A percentile compares a stretch with the other conserved stretches of the same genome.
Conservation (phyloP, 2,113 vertebrate genomes). For the Actenoides hombroni region DNA sequence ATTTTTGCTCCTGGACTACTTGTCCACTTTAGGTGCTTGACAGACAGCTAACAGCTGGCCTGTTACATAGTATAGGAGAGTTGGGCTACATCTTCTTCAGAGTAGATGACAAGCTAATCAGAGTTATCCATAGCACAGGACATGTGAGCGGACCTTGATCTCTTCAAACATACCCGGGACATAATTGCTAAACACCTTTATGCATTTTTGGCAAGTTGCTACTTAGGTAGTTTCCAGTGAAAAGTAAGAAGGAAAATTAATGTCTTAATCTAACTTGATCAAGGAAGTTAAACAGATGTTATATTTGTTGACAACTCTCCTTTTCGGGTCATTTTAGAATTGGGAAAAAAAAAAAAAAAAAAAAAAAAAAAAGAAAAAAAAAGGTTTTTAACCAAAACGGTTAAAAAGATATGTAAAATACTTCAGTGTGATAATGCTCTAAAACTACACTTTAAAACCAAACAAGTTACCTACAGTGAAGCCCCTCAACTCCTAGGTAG, state of each 20-base stretch:
- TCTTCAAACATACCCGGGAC: conserved; percentile 69
- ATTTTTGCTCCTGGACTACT: conserved; percentile 94
- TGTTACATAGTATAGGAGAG: conserved; percentile 82
- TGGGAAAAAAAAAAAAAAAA: background rate
- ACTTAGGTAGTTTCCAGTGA: conserved; percentile 69
- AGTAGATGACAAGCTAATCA: conserved; percentile 84
- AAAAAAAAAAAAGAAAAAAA: too few relatives aligned
- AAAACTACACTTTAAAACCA: background rate
- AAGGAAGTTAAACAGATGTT: conserved; percentile 46
- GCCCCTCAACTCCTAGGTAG: background rate
- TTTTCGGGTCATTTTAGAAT: conserved; percentile 33
- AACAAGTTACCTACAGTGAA: background rate
- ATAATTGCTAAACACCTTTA: conserved; percentile 72
- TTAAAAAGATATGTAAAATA: background rate
- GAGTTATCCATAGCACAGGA: conserved; percentile 70
- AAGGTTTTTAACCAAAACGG: background rate
- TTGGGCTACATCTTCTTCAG: conserved; percentile 80
- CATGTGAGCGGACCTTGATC: conserved; percentile 76
- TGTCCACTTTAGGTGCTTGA: conserved; percentile 97
- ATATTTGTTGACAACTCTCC: conserved; percentile 44
- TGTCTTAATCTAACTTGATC: conserved; percentile 57
- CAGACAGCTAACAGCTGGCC: conserved; percentile 98
- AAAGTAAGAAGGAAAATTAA: conserved; percentile 62
- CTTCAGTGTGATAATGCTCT: background rate
- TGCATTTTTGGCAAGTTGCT: conserved; percentile 70